Conservation (phyloP, 2,113 vertebrate species). For the Leptodactylus fuscus region DNA sequence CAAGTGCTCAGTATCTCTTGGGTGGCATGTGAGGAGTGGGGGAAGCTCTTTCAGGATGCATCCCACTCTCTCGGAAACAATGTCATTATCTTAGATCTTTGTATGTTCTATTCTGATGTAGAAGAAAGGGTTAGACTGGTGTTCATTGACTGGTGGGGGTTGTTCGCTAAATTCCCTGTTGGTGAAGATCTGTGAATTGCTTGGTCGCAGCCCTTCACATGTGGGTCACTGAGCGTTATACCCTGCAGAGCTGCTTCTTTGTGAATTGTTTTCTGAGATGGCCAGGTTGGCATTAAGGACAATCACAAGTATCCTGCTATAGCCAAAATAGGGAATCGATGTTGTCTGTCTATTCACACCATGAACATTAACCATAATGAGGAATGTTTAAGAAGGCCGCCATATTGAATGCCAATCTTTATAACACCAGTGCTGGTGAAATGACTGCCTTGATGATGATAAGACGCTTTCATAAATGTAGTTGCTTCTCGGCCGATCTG, state of each 20-base stretch:
- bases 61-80: neutral
- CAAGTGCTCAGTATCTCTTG: neutral
- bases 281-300: neutral
- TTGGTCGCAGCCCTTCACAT: neutral
- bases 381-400: too few relatives aligned
- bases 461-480: too few relatives aligned
- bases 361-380: neutral
- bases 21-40: slow-evolving; percentile 6
- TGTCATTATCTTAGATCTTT: neutral
- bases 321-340: neutral
- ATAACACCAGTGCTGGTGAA: too few relatives aligned
- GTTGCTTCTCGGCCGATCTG: too few relatives aligned
- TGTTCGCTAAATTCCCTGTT: neutral
- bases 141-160: neutral
- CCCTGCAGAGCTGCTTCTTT: neutral
- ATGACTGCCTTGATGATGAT: too few relatives aligned
- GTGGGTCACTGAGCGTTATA: neutral
- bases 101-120: neutral
- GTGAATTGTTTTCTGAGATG: neutral
- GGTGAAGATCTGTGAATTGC: neutral
- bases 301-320: neutral
- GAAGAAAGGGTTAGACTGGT: neutral
- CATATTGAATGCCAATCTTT: too few relatives aligned
- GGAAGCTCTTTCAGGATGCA: neutral
- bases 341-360: neutral